Evolutionary conservation across 30 jellyfish, hydroid and myxozoan species (phyloP), one percentile per base, ranked within the genome.

Genomic region (Turritopsis dohrnii): DNA sequence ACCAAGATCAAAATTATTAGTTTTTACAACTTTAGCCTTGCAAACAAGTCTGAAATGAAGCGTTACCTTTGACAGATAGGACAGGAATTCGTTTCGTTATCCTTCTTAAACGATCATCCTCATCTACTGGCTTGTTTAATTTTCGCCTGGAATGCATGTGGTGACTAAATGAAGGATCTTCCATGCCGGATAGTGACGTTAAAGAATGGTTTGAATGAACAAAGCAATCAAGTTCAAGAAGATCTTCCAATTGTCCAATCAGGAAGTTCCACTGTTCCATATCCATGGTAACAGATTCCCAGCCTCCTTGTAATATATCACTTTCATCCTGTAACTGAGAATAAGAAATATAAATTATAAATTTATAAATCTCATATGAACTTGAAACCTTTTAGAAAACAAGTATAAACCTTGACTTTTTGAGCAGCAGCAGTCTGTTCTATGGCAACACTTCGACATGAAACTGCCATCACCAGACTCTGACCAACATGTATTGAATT

Each of bases 211-310:
- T 79, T 27, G 29, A 81, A 66, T 92, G 90, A 9, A 85, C 82
- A 82, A 92, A 92, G 71, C 89, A 69, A 27, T 81, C 90, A 30
- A 92, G 80, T 20, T 75, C 84, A 25, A 88, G 60, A 76, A 92
- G 74, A 76, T 88, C 90, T 21, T 79, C 90, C 54, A 88, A 72
- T 83, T 85, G 96, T 28, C 73, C 80, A 13, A 92, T 74, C 65
- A 83, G 88, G n/a, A 65, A 65, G 29, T 71, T 88, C 98, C 98
- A 92, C 26, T 87, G 90, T 28, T 81, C 89, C 8, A 71, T 74
- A 66, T 92, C 95, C 76, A 69, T 53, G 7, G 88, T 90, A 4
- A 85, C 88, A 21, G 88, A 95, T 71, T 24, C 82, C 96, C 95
- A 88, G 7, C 73, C 92, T 18, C 71, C 71, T 20, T 29, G 31